A percentile compares a stretch with the other conserved stretches of the same genome.
Evolutionary conservation across 2,113 vertebrate genomes (phyloP).

Genomic region (Sciurus niger): DNA sequence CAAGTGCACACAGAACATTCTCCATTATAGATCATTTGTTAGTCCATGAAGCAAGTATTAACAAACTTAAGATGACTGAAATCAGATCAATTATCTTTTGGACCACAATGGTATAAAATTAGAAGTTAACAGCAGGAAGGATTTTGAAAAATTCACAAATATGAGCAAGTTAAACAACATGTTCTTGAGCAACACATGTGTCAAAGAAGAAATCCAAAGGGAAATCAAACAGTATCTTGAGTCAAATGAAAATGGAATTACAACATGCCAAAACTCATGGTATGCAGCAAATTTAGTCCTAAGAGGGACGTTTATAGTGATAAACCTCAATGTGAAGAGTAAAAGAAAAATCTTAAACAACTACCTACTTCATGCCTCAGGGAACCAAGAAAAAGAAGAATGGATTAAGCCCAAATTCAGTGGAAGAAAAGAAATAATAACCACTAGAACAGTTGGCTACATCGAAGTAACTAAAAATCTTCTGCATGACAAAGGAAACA

Average conservation of each 20-base stretch:
- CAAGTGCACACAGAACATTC: not conserved
- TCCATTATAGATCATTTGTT: not conserved
- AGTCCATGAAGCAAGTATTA: not conserved
- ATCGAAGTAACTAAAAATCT: not conserved
- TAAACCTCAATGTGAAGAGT: not conserved
- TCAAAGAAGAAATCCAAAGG: not conserved
- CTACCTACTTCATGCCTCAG: not conserved
- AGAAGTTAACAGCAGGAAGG: not conserved
- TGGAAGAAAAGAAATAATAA: not conserved
- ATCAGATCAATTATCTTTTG: not conserved
- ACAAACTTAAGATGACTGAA: not conserved
- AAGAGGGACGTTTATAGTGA: not conserved
- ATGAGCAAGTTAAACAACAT: not conserved
- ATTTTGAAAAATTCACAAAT: not conserved
- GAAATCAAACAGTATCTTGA: not conserved
- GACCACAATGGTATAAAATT: not conserved
- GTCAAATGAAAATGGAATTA: not conserved
- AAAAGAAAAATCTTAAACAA: not conserved
- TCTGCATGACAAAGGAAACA: not conserved
- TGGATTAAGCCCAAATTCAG: not conserved
- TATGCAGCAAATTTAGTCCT: not conserved
- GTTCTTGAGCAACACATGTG: not conserved
- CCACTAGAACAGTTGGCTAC: not conserved
- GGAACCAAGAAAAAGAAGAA: not conserved
- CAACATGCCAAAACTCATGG: not conserved